phyloP scores from a whole-genome alignment of 2,888 invertebrate genomes.

The Fissipunctia ypsillon region DNA sequence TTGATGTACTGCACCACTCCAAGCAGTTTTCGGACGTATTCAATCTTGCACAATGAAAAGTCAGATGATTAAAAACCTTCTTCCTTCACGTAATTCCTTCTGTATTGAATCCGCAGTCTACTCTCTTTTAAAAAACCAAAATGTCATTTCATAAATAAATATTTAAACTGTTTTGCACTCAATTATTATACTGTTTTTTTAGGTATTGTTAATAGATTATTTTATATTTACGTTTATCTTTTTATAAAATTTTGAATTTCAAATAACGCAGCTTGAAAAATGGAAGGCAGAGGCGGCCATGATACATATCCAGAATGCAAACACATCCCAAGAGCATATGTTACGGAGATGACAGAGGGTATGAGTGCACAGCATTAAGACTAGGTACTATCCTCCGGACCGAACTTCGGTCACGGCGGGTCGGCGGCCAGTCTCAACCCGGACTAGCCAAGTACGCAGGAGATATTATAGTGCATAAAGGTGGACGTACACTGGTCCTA shows the following conservation, averaged over 20 bases:
- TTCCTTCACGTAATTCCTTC: neutral
- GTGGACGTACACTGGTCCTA: too few species aligned
- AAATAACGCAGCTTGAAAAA: neutral
- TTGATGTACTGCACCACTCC: neutral
- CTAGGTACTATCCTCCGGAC: neutral
- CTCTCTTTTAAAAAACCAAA: neutral
- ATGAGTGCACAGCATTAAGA: neutral
- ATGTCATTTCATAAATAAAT: slow-evolving; percentile 4
- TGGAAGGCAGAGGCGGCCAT: neutral
- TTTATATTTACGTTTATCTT: slow-evolving; percentile 6
- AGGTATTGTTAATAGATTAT: neutral
- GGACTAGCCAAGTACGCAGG: too few species aligned
- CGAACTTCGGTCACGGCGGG: neutral
- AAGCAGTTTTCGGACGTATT: neutral
- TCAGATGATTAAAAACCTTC: neutral
- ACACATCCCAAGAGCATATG: neutral
- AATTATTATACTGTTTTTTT: slow-evolving; percentile 13
- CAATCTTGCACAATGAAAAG: neutral
- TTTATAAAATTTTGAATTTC: slow-evolving; percentile 3
- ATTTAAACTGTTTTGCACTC: slow-evolving; percentile 4
- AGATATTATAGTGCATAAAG: too few species aligned
- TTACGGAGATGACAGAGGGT: slow-evolving; percentile 9
- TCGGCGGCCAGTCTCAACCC: neutral
- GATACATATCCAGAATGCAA: slow-evolving; percentile 22
- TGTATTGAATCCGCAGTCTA: neutral